Conservation (phyloP, 2,888 invertebrate genomes). For the Trypoxylon attenuatum region DNA sequence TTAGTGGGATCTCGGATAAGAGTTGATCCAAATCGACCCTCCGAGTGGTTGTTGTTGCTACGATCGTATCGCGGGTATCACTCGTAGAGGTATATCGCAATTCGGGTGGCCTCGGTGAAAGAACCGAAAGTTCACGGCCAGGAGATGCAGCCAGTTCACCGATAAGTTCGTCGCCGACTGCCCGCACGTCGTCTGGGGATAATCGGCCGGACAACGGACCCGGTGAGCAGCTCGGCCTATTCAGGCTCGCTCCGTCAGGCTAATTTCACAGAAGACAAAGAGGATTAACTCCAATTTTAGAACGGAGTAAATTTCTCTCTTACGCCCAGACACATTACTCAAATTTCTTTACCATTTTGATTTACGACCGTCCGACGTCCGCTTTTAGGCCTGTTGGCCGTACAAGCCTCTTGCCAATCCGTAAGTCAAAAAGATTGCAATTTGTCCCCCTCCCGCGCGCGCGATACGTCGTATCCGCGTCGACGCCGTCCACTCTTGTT, state of each 20-base stretch:
- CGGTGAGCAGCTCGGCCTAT: not conserved
- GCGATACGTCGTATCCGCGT: not conserved
- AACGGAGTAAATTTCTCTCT: not conserved
- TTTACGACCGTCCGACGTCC: no score
- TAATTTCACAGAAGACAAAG: constrained; percentile 14
- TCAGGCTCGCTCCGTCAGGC: not conserved
- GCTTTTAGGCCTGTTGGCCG: no score
- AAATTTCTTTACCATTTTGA: no score
- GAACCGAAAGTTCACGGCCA: constrained; percentile 5
- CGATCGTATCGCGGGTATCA: no score
- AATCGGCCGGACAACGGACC: not conserved
- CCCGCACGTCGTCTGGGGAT: not conserved
- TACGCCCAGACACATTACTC: no score
- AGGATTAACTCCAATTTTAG: constrained; percentile 23
- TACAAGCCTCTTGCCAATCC: no score
- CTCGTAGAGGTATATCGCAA: not conserved
- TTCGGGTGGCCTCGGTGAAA: constrained; percentile 5
- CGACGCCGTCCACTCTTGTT: not conserved
- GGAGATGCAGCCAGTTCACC: not conserved
- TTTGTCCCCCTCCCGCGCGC: not conserved
- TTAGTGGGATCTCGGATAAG: not conserved
- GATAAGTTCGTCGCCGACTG: not conserved
- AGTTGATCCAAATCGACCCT: not conserved
- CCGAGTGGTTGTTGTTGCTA: not conserved
- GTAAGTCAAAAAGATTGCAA: not conserved